phyloP scores from a whole-genome alignment of 2,797 vertebrate species.

The Coracias cyanogaster region DNA sequence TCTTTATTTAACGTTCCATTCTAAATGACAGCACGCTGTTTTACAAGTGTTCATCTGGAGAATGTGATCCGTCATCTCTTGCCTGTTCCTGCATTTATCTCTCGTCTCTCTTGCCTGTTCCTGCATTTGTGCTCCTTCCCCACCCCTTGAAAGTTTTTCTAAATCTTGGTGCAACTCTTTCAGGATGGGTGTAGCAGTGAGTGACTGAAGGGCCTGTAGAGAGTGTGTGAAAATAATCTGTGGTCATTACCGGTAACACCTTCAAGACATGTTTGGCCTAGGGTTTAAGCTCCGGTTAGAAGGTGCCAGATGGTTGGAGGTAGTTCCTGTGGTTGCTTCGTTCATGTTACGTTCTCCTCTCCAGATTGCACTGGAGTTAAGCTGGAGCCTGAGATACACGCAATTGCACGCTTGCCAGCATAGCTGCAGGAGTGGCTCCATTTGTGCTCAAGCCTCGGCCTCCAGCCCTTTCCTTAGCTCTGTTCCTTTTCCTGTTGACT shows the following conservation, averaged over 20 bases:
- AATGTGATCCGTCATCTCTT: neutral
- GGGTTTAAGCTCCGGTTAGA: neutral
- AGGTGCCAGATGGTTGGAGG: neutral
- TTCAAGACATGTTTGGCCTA: accelerated
- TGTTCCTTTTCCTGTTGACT: neutral
- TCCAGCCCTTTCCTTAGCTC: neutral
- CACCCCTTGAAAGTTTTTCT: neutral
- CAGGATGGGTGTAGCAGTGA: neutral
- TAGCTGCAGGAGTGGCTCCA: neutral
- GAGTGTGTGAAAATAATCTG: accelerated
- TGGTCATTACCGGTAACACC: neutral
- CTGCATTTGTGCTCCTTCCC: neutral
- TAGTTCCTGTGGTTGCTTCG: neutral
- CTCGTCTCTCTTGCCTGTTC: neutral
- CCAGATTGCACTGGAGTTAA: neutral
- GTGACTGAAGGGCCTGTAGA: neutral
- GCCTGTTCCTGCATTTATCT: neutral
- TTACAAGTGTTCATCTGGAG: neutral
- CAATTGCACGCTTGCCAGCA: accelerated
- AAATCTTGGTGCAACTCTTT: neutral
- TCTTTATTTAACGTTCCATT: neutral
- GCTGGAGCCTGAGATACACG: accelerated
- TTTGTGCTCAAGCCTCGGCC: neutral
- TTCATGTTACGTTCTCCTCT: neutral
- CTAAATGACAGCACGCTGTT: neutral